Evolutionary conservation across 2,888 invertebrate genomes (phyloP).

Genomic region (Prionchulus punctatus): DNA sequence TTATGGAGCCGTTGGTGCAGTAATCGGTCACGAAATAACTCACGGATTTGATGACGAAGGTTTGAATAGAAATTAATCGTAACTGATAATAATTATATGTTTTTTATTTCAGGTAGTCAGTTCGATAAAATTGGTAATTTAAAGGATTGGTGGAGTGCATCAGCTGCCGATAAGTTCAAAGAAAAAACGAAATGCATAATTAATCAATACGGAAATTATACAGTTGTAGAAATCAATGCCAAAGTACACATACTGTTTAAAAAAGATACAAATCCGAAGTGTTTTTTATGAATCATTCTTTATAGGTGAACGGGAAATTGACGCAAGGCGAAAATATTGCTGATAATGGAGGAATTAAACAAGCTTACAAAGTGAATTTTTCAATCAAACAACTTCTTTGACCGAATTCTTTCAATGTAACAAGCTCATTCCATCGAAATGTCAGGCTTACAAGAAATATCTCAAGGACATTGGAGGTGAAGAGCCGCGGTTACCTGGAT

Average conservation of each 20-base stretch:
- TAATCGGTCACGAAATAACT: conserved; percentile 32
- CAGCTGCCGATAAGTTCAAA: conserved; percentile 71
- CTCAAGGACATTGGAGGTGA: conserved; percentile 21
- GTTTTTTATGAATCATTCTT: too few relatives aligned
- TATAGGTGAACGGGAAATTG: conserved; percentile 26
- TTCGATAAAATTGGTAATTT: conserved; percentile 88
- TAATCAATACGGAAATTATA: conserved; percentile 64
- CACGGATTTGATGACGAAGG: conserved; percentile 46
- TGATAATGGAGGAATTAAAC: conserved; percentile 31
- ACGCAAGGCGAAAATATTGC: conserved; percentile 34
- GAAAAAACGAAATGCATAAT: conserved; percentile 69
- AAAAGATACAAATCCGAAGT: too few relatives aligned
- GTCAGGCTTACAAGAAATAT: conserved; percentile 25
- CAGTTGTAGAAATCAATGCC: conserved; percentile 39
- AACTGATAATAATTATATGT: neutral
- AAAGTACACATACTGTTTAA: conserved; percentile 15
- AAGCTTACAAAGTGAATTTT: conserved; percentile 18
- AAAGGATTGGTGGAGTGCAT: conserved; percentile 93
- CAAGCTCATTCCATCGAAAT: conserved; percentile 6
- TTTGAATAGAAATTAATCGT: conserved; percentile 18
- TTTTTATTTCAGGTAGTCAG: conserved; percentile 51
- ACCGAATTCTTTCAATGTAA: neutral
- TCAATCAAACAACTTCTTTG: neutral
- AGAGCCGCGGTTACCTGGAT: conserved; percentile 26
- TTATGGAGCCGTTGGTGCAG: conserved; percentile 35